A percentile compares a stretch with the other conserved stretches of the same genome.
Evolutionary conservation across 92 coral and sea anemone genomes (phyloP).

Genomic region (Umimayanthus chanpuru): DNA sequence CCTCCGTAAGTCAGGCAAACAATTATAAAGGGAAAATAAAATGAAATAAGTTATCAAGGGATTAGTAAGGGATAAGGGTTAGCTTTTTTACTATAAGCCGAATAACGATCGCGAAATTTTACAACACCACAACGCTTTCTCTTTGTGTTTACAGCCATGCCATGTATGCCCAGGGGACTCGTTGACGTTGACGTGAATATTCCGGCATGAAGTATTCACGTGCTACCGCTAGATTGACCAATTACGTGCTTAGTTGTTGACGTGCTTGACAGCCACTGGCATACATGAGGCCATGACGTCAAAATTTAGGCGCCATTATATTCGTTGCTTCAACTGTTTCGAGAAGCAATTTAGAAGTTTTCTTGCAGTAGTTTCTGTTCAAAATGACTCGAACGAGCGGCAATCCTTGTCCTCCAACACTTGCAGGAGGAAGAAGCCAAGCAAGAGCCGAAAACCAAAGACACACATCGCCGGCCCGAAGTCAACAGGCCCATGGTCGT

Average conservation of each 20-base stretch:
- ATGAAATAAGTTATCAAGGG: too few relatives aligned
- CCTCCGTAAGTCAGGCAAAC: too few relatives aligned
- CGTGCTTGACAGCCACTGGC: slow-evolving; percentile 4
- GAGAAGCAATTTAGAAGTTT: slow-evolving; percentile 3
- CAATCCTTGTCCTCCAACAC: slow-evolving; percentile 6
- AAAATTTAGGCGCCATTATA: slow-evolving; percentile 1
- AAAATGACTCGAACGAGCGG: slow-evolving; percentile 2
- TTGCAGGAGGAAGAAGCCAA: slow-evolving; percentile 6
- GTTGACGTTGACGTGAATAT: slow-evolving; percentile 5
- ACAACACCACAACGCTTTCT: slow-evolving; percentile 2
- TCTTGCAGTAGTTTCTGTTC: neutral
- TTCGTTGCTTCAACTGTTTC: neutral
- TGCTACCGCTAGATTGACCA: slow-evolving; percentile 6
- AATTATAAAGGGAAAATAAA: too few relatives aligned
- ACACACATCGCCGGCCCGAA: neutral
- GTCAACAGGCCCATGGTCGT: slow-evolving; percentile 4
- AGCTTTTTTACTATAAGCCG: neutral
- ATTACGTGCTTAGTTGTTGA: slow-evolving; percentile 4
- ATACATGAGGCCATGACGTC: slow-evolving; percentile 1
- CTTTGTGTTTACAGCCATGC: slow-evolving; percentile 2
- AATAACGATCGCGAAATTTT: neutral
- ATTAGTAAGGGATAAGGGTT: too few relatives aligned
- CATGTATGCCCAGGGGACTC: slow-evolving; percentile 5
- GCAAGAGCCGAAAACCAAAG: slow-evolving; percentile 3
- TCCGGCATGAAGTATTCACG: slow-evolving; percentile 4